Evolutionary conservation across 2,888 invertebrate species (phyloP).

Genomic region (Neria commutata): DNA sequence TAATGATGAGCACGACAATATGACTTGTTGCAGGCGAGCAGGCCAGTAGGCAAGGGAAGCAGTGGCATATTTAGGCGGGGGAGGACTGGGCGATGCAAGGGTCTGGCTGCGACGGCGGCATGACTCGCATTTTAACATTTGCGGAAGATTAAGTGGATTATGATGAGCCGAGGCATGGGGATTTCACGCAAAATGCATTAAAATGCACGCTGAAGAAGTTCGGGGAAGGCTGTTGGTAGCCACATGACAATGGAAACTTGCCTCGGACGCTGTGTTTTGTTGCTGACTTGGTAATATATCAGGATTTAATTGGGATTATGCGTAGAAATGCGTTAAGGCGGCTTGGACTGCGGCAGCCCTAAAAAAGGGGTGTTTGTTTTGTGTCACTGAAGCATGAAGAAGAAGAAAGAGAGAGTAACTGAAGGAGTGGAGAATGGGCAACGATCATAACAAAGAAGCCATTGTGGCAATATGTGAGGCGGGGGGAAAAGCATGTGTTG

Average conservation of each 20-base stretch:
- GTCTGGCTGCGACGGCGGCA: background rate
- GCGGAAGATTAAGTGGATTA: conserved; percentile 50
- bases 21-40: conserved; percentile 24
- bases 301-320: conserved; percentile 33
- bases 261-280: too few relatives aligned
- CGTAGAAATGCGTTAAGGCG: conserved; percentile 10
- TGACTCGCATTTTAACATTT: conserved; percentile 16
- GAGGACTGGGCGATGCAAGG: background rate
- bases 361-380: too few relatives aligned
- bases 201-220: background rate
- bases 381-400: too few relatives aligned
- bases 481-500: too few relatives aligned
- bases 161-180: too few relatives aligned
- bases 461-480: too few relatives aligned
- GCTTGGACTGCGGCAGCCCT: too few relatives aligned
- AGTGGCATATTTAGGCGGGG: background rate
- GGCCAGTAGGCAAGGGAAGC: background rate
- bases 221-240: too few relatives aligned
- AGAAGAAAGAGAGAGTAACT: too few relatives aligned
- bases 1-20: conserved; percentile 47
- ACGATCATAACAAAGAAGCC: background rate
- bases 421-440: too few relatives aligned
- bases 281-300: conserved; percentile 19
- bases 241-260: background rate
- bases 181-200: conserved; percentile 23